A percentile compares a stretch with the other conserved stretches of the same genome.
Conservation (phyloP, 2,797 vertebrate genomes). For the Chiloscyllium punctatum region DNA sequence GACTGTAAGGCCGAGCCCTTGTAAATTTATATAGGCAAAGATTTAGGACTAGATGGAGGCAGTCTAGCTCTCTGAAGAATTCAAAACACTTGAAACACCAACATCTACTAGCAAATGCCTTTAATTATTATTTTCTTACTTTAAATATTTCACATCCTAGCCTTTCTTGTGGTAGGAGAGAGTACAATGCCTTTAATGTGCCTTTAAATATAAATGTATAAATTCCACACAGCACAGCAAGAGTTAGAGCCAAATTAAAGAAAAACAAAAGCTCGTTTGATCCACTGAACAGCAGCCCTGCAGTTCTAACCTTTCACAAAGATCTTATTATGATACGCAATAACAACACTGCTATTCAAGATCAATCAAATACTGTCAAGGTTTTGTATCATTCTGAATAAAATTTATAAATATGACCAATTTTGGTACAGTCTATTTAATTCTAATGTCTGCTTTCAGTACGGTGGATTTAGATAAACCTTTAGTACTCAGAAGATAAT, state of each 20-base stretch:
- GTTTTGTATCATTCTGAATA: neutral
- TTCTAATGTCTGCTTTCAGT: neutral
- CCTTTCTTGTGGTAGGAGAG: neutral
- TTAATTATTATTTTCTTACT: neutral
- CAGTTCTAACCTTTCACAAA: neutral
- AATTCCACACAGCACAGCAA: neutral
- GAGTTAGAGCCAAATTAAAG: neutral
- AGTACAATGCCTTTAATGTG: neutral
- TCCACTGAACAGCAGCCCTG: neutral
- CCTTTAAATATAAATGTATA: neutral
- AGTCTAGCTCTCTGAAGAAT: neutral
- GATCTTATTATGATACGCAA: neutral
- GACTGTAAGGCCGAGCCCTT: neutral
- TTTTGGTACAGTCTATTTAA: neutral
- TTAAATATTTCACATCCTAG: neutral
- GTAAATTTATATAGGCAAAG: neutral
- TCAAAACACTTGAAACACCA: neutral
- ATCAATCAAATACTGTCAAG: neutral
- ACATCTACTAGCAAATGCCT: neutral
- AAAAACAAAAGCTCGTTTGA: constrained; percentile 3
- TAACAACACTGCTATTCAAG: constrained; percentile 19
- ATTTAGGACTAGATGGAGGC: neutral
- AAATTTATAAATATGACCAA: neutral
- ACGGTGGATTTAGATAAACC: neutral
- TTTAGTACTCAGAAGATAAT: neutral